These are phyloP conservation scores for Pseudopodoces humilis DNA, from an alignment of 2,113 vertebrate genomes.

Conservation along the genomic window DNA sequence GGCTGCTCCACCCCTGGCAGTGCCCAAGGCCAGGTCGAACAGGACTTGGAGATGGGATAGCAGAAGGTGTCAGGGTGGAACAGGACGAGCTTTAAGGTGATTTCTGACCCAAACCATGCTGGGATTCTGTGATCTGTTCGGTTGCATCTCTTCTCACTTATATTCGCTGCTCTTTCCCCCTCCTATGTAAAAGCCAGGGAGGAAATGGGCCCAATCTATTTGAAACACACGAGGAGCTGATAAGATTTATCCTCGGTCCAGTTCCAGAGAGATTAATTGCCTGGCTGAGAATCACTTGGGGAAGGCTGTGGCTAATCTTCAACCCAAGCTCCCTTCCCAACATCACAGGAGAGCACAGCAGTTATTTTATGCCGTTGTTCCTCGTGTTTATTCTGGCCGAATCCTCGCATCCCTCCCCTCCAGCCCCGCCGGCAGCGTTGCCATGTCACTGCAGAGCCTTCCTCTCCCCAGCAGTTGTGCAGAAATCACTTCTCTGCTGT, in stretches of 20 bases:
- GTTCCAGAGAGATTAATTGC: background rate
- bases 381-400: background rate
- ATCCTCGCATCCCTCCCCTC: background rate
- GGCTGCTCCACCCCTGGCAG: background rate
- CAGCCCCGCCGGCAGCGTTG: background rate
- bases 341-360: background rate
- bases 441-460: background rate
- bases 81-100: too few relatives aligned
- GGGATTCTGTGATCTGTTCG: background rate
- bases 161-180: background rate
- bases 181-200: rapidly evolving
- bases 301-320: constrained; percentile 13
- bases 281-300: background rate
- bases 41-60: background rate
- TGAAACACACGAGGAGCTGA: background rate
- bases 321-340: background rate
- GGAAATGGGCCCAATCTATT: background rate
- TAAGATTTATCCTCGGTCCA: background rate
- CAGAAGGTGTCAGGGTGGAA: background rate
- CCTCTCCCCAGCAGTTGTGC: background rate
- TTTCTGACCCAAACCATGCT: background rate
- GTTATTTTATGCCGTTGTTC: background rate
- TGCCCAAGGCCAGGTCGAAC: background rate
- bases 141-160: background rate
- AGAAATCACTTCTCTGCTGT: background rate